Base-by-base conservation (phyloP, 2,797 vertebrate genomes). In the Pipistrellus pipistrellus region DNA sequence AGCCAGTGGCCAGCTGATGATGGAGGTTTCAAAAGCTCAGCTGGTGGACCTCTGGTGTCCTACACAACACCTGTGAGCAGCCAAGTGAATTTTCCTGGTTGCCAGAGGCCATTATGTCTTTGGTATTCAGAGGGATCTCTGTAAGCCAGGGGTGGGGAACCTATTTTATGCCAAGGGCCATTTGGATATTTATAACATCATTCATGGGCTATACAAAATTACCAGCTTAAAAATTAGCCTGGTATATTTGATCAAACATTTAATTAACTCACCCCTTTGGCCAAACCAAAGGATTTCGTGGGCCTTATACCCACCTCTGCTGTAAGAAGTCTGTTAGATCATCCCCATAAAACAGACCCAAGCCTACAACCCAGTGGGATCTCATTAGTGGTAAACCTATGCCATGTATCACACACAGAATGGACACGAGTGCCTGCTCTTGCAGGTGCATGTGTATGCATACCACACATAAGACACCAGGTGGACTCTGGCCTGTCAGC, bases 401-500 rank as follows among this genome's bases (percentile, higher is more conserved):
- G 35, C 69, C 6, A 4, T 4, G 25, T 9, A 10, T 53, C 44
- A 41, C 53, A 69, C 48, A 20, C 0, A 4, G 68, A 38, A 44
- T 0, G 21, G 27, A 32, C 13, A 32, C 0, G 0, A 23, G 41
- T 20, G 35, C 46, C 15, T 8, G 57, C 8, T 10, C 10, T 8
- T 3, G n/a, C 0, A 8, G 13, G 62, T 25, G 44, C 6, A 68
- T 53, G 66, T 3, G 12, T 13, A n/a, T 46, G 64, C 21, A 25
- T 6, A 30, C 41, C 0, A 0, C 1, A 8, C 3, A 0, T 6
- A 27, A 20, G 38, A 82, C 3, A 2, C 72, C 41, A 11, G 32
- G 64, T 8, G 4, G 48, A n/a, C 44, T 32, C 51, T n/a, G 77
- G 73, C 35, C 41, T 69, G 30, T 32, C 10, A 2, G 78, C 32